phyloP scores from a whole-genome alignment of 2,113 vertebrate genomes.

The Syngnathus scovelli region DNA sequence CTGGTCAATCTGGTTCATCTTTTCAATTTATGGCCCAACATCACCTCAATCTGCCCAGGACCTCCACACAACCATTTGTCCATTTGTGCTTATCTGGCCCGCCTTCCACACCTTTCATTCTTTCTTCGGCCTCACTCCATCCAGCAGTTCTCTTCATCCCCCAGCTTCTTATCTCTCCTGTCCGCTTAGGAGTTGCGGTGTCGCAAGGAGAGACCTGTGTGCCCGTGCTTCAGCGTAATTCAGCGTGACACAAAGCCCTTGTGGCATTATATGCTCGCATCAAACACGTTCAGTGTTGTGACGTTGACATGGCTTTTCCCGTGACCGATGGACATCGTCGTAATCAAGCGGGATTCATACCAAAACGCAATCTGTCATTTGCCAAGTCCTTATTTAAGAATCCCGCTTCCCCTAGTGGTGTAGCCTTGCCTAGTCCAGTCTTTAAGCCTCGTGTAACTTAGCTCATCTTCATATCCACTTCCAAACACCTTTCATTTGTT shows the following conservation, averaged over 20 bases:
- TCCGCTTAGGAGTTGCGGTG: slow-evolving; percentile 29
- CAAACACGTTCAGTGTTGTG: slow-evolving; percentile 16
- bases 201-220: slow-evolving; percentile 14
- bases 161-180: slow-evolving; percentile 31
- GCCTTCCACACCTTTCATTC: slow-evolving; percentile 23
- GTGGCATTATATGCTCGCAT: neutral
- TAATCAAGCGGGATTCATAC: slow-evolving; percentile 9
- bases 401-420: slow-evolving; percentile 8
- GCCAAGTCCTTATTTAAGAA: slow-evolving; percentile 11
- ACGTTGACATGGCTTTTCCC: slow-evolving; percentile 32
- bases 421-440: slow-evolving; percentile 3
- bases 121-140: slow-evolving; percentile 14
- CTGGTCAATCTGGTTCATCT: slow-evolving; percentile 42
- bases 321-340: slow-evolving; percentile 8
- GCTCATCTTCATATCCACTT: neutral
- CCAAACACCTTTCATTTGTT: neutral
- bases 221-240: slow-evolving; percentile 26
- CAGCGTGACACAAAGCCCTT: slow-evolving; percentile 32
- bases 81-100: slow-evolving; percentile 37
- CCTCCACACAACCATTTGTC: slow-evolving; percentile 25
- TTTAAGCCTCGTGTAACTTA: neutral
- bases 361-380: slow-evolving; percentile 3
- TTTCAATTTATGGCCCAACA: slow-evolving; percentile 38
- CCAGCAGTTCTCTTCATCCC: neutral
- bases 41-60: slow-evolving; percentile 9